Evolutionary conservation across 2,113 vertebrate species (phyloP), one percentile per base, ranked within the genome.

Genomic region (Formicarius rufipectus): DNA sequence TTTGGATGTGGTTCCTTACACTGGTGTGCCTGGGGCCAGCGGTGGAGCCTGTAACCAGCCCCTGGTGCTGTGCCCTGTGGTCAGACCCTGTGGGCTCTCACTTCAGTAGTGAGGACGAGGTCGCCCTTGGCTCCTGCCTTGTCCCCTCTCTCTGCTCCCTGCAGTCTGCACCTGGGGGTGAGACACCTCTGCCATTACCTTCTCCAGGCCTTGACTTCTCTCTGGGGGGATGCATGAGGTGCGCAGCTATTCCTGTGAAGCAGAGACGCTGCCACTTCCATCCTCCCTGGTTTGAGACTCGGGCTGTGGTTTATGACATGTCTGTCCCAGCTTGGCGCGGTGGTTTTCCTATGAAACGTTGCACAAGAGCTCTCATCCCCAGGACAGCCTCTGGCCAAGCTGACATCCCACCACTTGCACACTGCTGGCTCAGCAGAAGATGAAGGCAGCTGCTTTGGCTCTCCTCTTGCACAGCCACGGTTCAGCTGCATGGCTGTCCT

Each of bases 391-490:
- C 35, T 42, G 37, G 24, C 20, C 68, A 23, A 49, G 24, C 18
- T 12, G 7, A 13, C 0, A 0, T 10, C 8, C 24, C 45, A 15
- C 19, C 25, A 8, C 53, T 14, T 8, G 16, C 25, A 14, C 40
- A 3, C 18, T 2, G 35, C 76, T 71, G 72, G 20, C 44, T 64
- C 14, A 33, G 59, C 40, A 24, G 22, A 50, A 15, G 4, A 30
- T 33, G 30, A 47, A 20, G 45, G 45, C 25, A 6, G 64, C 30
- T 82, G 66, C 47, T 69, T 28, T 17, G 49, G n/a, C 49, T 52
- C 16, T 24, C 37, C 2, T 4, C 7, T 8, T 7, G 14, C 31
- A 10, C 47, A 28, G 23, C 52, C 4, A 4, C 0, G 0, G 56
- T 6, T 64, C 31, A 39, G 72, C 49, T n/a, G 12, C 4, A 2